phyloP scores from a whole-genome alignment of 2,888 invertebrate species.

The Pteria penguin region DNA sequence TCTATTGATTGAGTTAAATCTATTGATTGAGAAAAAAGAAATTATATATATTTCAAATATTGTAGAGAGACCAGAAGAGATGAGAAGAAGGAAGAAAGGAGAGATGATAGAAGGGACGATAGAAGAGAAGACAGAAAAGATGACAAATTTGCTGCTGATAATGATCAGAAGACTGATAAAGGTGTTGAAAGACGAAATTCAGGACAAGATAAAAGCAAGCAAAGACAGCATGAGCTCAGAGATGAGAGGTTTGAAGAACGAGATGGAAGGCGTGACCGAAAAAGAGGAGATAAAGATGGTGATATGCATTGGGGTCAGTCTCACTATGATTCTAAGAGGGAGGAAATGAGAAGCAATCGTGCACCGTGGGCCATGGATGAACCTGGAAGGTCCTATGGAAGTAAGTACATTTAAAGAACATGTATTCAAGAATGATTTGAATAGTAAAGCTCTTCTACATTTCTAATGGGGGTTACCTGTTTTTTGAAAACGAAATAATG shows the following conservation, averaged over 20 bases:
- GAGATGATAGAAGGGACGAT: slow-evolving; percentile 42
- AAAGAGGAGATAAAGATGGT: slow-evolving; percentile 31
- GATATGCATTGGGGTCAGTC: slow-evolving; percentile 39
- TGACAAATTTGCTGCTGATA: not conserved
- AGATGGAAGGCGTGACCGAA: slow-evolving; percentile 32
- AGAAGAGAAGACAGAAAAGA: slow-evolving; percentile 6
- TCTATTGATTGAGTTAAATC: too few species aligned
- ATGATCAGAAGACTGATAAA: not conserved
- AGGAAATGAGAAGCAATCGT: slow-evolving; percentile 39
- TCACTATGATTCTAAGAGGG: slow-evolving; percentile 34
- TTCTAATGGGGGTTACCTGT: too few species aligned
- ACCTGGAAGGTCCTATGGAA: slow-evolving; percentile 15
- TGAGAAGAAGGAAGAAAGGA: slow-evolving; percentile 42
- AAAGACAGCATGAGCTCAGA: slow-evolving; percentile 21
- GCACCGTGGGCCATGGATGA: slow-evolving; percentile 25
- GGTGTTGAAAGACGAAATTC: not conserved
- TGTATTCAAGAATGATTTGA: too few species aligned
- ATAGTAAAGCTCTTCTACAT: too few species aligned
- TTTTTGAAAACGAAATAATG: too few species aligned
- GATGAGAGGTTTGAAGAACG: slow-evolving; percentile 29
- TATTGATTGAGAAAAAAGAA: too few species aligned
- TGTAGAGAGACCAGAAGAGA: too few species aligned
- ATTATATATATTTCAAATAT: too few species aligned
- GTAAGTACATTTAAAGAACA: too few species aligned
- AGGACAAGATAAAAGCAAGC: slow-evolving; percentile 9